These are phyloP conservation scores for Psococerastis gibbosa DNA, from an alignment of 2,888 invertebrate genomes.

Conservation along the genomic window DNA sequence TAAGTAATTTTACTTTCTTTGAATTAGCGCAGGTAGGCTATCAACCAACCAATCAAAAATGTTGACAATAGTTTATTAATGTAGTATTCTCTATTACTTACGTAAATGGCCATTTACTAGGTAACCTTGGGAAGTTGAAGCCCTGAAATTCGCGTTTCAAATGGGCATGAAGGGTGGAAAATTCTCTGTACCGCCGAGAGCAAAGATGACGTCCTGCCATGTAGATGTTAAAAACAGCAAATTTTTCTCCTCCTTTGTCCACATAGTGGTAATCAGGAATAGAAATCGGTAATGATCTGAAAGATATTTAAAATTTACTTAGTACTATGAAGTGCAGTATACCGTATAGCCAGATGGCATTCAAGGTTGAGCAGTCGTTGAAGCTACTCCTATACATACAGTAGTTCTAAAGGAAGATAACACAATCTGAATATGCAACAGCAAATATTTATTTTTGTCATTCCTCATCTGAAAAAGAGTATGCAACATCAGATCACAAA, in stretches of 20 bases:
- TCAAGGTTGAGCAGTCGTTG: too few species aligned
- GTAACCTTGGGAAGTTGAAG: constrained; percentile 91
- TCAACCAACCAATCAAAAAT: too few species aligned
- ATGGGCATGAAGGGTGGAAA: constrained; percentile 69
- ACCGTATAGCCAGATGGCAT: constrained; percentile 51
- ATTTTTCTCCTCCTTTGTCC: constrained; percentile 72
- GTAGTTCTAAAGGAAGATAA: too few species aligned
- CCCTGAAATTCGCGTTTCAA: constrained; percentile 88
- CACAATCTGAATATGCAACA: too few species aligned
- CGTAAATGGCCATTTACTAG: constrained; percentile 96
- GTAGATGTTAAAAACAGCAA: constrained; percentile 92
- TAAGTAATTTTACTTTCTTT: too few species aligned
- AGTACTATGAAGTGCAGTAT: constrained; percentile 11
- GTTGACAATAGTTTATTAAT: too few species aligned
- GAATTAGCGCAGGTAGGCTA: too few species aligned
- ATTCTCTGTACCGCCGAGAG: constrained; percentile 90
- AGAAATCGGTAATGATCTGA: constrained; percentile 19
- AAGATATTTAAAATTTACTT: too few species aligned
- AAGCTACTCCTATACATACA: too few species aligned
- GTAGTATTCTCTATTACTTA: too few species aligned
- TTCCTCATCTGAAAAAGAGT: too few species aligned
- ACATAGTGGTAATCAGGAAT: constrained; percentile 91
- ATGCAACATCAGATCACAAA: too few species aligned
- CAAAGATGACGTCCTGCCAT: constrained; percentile 98
- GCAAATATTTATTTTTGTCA: not conserved